Evolutionary conservation across 2,888 invertebrate species (phyloP).

Genomic region (Volucella bombylans): DNA sequence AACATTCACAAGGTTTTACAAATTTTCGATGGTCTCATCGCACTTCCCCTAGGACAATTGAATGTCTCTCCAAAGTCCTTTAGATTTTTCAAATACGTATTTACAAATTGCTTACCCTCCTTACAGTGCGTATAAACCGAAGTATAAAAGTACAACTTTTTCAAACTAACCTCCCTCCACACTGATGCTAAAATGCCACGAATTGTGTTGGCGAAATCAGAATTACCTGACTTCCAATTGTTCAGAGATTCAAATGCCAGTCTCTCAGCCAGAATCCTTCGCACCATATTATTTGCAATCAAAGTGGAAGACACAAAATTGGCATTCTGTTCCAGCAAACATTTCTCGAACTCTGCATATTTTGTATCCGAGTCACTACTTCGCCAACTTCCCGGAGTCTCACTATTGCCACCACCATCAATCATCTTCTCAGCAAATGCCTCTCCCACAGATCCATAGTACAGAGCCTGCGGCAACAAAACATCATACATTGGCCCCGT

Average conservation of each 20-base stretch:
- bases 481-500: slow-evolving; percentile 77
- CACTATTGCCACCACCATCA: slow-evolving; percentile 78
- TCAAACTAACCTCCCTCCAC: slow-evolving; percentile 76
- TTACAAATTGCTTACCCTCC: slow-evolving; percentile 76
- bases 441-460: slow-evolving; percentile 78
- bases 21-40: slow-evolving; percentile 75
- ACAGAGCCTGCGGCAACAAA: slow-evolving; percentile 78
- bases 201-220: slow-evolving; percentile 74
- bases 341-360: slow-evolving; percentile 77
- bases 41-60: slow-evolving; percentile 76
- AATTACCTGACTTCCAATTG: slow-evolving; percentile 76
- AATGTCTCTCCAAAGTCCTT: slow-evolving; percentile 79
- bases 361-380: slow-evolving; percentile 80
- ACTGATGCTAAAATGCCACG: slow-evolving; percentile 75
- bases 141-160: slow-evolving; percentile 78
- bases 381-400: slow-evolving; percentile 80
- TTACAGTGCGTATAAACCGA: slow-evolving; percentile 77
- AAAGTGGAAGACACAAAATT: slow-evolving; percentile 60
- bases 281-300: slow-evolving; percentile 77
- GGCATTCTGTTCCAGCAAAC: slow-evolving; percentile 74
- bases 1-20: slow-evolving; percentile 73
- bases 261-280: slow-evolving; percentile 77
- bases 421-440: slow-evolving; percentile 78
- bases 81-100: slow-evolving; percentile 78
- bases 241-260: slow-evolving; percentile 75